Conservation (phyloP, 2,888 invertebrate species). For the Drosophila nigricruria region DNA sequence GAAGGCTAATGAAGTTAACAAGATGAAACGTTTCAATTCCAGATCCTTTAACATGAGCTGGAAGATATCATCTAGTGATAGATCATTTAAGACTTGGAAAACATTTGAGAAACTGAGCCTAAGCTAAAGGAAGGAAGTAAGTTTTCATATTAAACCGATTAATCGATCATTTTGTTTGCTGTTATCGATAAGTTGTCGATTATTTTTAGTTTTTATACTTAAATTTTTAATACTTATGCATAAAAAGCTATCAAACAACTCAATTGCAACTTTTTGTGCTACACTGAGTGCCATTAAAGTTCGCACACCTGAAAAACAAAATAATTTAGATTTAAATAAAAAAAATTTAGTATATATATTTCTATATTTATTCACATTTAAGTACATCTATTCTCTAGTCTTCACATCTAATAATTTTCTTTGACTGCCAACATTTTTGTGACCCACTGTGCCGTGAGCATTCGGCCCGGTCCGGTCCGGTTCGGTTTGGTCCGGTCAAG, state of each 20-base stretch:
- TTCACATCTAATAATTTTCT: not conserved
- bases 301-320: not conserved
- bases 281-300: not conserved
- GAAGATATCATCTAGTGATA: not conserved
- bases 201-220: not conserved
- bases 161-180: not conserved
- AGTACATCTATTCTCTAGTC: not conserved
- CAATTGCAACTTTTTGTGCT: not conserved
- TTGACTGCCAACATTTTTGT: not conserved
- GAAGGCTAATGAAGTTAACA: not conserved
- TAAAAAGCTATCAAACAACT: not conserved
- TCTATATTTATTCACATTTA: not conserved
- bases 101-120: not conserved
- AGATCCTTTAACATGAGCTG: not conserved
- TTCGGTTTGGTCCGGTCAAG: slow-evolving; percentile 66
- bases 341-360: not conserved
- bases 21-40: not conserved
- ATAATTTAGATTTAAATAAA: not conserved
- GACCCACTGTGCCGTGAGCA: slow-evolving; percentile 42
- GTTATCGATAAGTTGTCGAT: not conserved
- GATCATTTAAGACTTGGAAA: not conserved
- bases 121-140: not conserved
- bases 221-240: not conserved
- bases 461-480: slow-evolving; percentile 20
- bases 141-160: not conserved